These are phyloP conservation scores for Notamacropus eugenii DNA, from an alignment of 2,797 vertebrate species.

Conservation along the genomic window DNA sequence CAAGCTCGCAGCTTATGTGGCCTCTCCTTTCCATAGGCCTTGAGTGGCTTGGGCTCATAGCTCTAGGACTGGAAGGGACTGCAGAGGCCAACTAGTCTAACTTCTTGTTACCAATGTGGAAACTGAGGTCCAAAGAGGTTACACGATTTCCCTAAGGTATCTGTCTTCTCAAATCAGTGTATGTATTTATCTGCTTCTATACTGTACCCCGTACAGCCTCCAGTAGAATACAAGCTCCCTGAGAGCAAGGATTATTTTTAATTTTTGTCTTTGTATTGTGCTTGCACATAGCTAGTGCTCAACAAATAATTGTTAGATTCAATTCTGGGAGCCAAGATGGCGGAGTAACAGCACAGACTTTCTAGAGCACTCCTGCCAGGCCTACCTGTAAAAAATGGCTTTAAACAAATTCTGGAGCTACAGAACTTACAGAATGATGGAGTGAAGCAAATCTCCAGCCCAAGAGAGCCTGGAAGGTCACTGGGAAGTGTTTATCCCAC, in stretches of 20 bases:
- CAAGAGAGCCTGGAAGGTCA: no score
- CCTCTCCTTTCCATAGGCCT: not conserved
- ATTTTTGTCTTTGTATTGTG: not conserved
- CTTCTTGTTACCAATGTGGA: not conserved
- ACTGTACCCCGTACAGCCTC: not conserved
- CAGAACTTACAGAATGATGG: no score
- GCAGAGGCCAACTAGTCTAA: not conserved
- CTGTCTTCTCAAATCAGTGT: not conserved
- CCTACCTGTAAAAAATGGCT: no score
- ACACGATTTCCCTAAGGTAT: not conserved
- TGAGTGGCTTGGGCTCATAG: not conserved
- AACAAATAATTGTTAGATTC: slow-evolving; percentile 6
- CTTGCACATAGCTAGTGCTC: not conserved
- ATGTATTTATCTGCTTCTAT: not conserved
- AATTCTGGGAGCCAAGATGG: no score
- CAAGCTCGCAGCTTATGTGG: not conserved
- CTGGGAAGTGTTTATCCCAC: no score
- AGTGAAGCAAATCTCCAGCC: no score
- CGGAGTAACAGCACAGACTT: no score
- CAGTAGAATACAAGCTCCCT: not conserved
- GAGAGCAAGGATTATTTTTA: not conserved
- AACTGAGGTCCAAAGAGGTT: not conserved
- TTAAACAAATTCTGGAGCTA: no score
- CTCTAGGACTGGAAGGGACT: not conserved
- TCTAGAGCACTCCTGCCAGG: no score